Evolutionary conservation across 2,888 invertebrate genomes (phyloP).

Genomic region (Drosophila mettleri): DNA sequence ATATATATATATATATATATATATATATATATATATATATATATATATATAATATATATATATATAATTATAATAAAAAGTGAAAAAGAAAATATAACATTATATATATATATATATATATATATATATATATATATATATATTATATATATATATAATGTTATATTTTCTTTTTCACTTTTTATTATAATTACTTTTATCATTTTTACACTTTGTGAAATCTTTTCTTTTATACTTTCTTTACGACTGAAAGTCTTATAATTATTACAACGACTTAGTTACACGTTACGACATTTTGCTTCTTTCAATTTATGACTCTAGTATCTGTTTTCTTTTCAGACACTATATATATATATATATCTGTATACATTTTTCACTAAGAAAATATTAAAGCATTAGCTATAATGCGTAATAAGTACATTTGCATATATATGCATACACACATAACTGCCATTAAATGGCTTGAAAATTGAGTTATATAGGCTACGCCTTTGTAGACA

Average conservation of each 20-base stretch:
- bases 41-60: too few relatives aligned
- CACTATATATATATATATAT: neutral
- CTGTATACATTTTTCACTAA: neutral
- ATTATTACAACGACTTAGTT: neutral
- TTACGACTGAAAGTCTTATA: neutral
- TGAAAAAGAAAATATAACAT: neutral
- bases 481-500: neutral
- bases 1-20: too few relatives aligned
- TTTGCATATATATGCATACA: neutral
- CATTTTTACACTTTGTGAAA: neutral
- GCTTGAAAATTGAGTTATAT: constrained; percentile 1
- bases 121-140: too few relatives aligned
- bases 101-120: neutral
- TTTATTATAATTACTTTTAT: neutral
- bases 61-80: neutral
- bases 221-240: neutral
- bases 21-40: too few relatives aligned
- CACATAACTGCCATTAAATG: constrained; percentile 3
- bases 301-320: neutral
- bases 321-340: neutral
- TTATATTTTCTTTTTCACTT: neutral
- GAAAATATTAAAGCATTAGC: constrained; percentile 1
- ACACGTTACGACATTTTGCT: neutral
- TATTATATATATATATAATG: neutral
- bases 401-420: constrained; percentile 9